Conservation (phyloP, 2,888 invertebrate genomes). For the Ichneumon xanthorius region DNA sequence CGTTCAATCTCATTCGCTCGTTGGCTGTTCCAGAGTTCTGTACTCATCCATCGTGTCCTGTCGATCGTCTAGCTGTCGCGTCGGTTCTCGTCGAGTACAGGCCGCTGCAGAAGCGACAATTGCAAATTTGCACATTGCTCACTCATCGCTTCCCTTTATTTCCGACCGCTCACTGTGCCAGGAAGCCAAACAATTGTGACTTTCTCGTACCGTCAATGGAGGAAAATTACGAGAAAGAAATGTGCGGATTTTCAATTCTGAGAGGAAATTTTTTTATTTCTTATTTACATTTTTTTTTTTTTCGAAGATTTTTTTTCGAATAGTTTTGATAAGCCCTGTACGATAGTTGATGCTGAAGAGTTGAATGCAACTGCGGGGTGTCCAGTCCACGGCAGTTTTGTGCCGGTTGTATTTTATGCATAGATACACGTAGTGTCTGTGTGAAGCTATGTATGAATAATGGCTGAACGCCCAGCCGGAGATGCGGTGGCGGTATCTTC, state of each 20-base stretch:
- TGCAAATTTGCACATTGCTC: not conserved
- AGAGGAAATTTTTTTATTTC: not conserved
- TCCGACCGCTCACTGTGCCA: too few species aligned
- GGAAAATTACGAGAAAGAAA: too few species aligned
- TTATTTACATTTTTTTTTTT: not conserved
- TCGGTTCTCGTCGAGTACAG: conserved; percentile 17
- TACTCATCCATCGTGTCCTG: conserved; percentile 62
- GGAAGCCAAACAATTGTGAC: too few species aligned
- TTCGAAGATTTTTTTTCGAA: not conserved
- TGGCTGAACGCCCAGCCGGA: conserved; percentile 29
- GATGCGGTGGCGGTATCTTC: conserved; percentile 33
- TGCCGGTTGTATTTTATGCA: conserved; percentile 22
- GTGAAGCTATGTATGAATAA: not conserved
- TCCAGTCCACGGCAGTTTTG: conserved; percentile 3
- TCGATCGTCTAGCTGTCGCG: conserved; percentile 60
- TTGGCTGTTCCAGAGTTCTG: conserved; percentile 13
- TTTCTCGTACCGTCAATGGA: too few species aligned
- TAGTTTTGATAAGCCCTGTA: not conserved
- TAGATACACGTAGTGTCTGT: not conserved
- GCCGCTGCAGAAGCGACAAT: not conserved
- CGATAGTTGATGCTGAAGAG: not conserved
- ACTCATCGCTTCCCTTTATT: not conserved
- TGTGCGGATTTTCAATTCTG: not conserved
- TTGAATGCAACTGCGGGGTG: conserved; percentile 1
- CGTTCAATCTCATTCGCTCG: conserved; percentile 15